Percentiles rank a stretch among this genome's conserved stretches.
Conservation (phyloP, 2,888 invertebrate species). For the Tipula lateralis region DNA sequence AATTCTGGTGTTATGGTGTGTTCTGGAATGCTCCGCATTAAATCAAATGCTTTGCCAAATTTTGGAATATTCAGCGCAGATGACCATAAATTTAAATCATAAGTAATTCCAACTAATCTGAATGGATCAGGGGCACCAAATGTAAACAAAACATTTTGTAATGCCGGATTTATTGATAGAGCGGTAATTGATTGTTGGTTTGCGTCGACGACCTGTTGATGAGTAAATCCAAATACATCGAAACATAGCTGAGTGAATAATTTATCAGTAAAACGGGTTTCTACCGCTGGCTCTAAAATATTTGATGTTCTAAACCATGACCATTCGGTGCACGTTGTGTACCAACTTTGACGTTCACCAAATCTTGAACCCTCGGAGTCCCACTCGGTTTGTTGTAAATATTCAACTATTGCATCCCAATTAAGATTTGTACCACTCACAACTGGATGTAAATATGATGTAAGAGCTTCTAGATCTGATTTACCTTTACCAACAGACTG, state of each 20-base stretch:
- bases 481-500: not conserved
- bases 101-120: not conserved
- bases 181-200: not conserved
- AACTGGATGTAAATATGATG: not conserved
- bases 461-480: not conserved
- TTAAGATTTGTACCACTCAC: not conserved
- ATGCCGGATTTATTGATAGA: not conserved
- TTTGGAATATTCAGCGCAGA: not conserved
- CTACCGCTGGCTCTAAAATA: not conserved
- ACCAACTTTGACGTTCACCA: not conserved
- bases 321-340: not conserved
- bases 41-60: not conserved
- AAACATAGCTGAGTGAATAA: not conserved
- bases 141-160: not conserved
- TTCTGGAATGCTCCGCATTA: not conserved
- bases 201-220: not conserved
- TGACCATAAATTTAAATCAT: not conserved
- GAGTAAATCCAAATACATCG: not conserved
- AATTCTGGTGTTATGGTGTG: not conserved
- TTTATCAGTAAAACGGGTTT: not conserved
- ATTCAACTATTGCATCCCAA: not conserved
- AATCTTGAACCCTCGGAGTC: not conserved
- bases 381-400: not conserved
- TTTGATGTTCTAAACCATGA: not conserved
- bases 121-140: not conserved